These are phyloP conservation scores for Conomelus anceps DNA, from an alignment of 2,888 invertebrate genomes.

Conservation along the genomic window DNA sequence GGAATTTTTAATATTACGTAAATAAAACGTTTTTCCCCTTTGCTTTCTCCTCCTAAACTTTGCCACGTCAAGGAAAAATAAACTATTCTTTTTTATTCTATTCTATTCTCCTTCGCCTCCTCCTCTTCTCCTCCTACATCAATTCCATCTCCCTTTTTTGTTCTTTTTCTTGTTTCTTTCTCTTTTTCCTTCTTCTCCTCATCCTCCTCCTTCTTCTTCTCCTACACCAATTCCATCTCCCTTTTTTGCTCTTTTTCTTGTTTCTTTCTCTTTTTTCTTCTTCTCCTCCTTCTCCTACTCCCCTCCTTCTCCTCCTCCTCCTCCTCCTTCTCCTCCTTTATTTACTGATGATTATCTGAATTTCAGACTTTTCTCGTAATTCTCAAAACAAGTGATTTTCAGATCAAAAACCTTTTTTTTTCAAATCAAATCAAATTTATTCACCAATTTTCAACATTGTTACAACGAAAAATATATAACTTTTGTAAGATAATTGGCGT, in stretches of 20 bases:
- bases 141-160: background rate
- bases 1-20: no score
- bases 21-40: no score
- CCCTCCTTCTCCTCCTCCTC: background rate
- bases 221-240: no score
- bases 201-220: background rate
- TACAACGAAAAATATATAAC: no score
- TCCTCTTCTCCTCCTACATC: background rate
- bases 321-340: background rate
- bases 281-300: background rate
- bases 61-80: no score
- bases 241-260: background rate
- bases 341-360: background rate
- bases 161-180: background rate
- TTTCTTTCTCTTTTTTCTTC: background rate
- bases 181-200: background rate
- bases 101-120: background rate
- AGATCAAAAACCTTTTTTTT: no score
- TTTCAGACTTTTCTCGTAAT: no score
- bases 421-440: no score
- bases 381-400: no score
- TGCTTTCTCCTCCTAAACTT: no score
- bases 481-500: no score
- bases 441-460: no score
- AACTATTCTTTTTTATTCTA: background rate